A percentile compares a stretch with the other conserved stretches of the same genome.
Conservation (phyloP, 2,113 vertebrate genomes). For the Uropsilus gracilis region DNA sequence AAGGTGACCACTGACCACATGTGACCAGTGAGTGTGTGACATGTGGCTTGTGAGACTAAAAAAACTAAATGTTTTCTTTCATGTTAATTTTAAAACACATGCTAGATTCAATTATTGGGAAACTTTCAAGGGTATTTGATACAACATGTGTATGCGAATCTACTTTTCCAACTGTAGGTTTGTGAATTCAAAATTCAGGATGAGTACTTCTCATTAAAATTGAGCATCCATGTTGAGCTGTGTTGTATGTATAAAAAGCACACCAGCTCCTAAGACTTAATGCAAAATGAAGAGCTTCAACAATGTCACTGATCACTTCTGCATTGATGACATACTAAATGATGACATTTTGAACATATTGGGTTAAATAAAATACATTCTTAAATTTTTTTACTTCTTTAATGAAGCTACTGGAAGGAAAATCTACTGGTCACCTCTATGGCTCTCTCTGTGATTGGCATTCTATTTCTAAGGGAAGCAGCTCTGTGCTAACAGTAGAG, state of each 20-base stretch:
- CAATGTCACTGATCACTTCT: not conserved
- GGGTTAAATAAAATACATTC: not conserved
- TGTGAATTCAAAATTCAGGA: not conserved
- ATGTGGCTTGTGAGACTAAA: not conserved
- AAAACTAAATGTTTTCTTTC: not conserved
- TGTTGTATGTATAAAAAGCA: fast-evolving
- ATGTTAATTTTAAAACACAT: not conserved
- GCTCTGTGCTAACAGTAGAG: not conserved
- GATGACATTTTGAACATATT: not conserved
- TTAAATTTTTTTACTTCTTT: not conserved
- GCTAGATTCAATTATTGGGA: not conserved
- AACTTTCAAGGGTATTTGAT: not conserved
- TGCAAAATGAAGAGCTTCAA: not conserved
- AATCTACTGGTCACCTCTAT: fast-evolving
- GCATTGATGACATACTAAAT: not conserved
- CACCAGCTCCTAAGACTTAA: not conserved
- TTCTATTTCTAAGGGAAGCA: not conserved
- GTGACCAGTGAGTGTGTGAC: not conserved
- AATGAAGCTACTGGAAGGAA: not conserved
- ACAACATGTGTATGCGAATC: not conserved
- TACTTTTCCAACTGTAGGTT: not conserved
- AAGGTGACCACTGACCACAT: fast-evolving
- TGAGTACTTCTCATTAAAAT: not conserved
- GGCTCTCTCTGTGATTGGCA: not conserved
- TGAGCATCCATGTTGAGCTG: not conserved